Percentiles rank a stretch among this genome's conserved stretches.
Evolutionary conservation across 2,888 invertebrate species (phyloP).

Genomic region (Coelogynopora nodosa): DNA sequence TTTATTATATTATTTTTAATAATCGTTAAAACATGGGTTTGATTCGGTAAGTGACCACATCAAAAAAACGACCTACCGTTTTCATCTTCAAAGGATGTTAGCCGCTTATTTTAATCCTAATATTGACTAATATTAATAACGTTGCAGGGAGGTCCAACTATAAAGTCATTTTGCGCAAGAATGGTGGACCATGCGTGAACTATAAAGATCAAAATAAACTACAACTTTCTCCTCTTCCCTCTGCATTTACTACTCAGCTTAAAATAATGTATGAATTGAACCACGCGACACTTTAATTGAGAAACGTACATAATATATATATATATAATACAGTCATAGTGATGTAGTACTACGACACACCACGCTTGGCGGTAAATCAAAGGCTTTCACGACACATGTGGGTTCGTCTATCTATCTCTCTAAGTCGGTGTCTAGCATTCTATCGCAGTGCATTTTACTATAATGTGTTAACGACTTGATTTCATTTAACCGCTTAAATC

Average conservation of each 20-base stretch:
- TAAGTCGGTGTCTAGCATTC: not conserved
- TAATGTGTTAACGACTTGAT: not conserved
- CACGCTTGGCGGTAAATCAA: not conserved
- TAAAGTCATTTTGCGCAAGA: not conserved
- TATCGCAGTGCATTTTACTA: not conserved
- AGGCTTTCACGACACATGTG: not conserved
- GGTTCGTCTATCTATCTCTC: not conserved
- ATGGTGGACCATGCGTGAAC: not conserved
- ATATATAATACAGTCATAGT: too few relatives aligned
- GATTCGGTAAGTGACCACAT: not conserved
- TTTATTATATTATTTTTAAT: not conserved
- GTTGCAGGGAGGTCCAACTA: not conserved
- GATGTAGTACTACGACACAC: too few relatives aligned
- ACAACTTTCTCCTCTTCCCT: not conserved
- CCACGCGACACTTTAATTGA: not conserved
- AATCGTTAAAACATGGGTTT: not conserved
- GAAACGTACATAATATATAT: not conserved
- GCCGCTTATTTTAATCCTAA: not conserved
- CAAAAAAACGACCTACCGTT: not conserved
- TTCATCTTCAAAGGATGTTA: not conserved
- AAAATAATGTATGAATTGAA: not conserved
- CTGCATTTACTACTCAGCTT: not conserved
- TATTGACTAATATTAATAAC: not conserved
- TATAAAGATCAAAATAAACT: not conserved
- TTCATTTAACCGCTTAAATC: not conserved